phyloP scores from a whole-genome alignment of 2,113 vertebrate species.

The Struthidea cinerea region DNA sequence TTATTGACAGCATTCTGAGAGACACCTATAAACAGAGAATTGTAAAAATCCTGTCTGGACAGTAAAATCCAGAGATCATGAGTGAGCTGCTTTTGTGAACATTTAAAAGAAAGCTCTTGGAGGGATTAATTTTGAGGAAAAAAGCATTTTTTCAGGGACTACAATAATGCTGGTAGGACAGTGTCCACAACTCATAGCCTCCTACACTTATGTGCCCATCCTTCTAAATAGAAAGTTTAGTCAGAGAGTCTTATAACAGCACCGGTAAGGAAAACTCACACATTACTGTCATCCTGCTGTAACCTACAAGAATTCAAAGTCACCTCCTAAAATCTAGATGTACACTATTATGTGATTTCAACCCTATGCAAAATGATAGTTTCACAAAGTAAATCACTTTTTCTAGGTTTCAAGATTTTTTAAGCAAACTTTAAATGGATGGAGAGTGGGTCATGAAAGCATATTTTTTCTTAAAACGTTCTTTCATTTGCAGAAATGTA shows the following conservation, averaged over 20 bases:
- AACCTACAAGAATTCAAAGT: not conserved
- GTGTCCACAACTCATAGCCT: not conserved
- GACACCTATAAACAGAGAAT: not conserved
- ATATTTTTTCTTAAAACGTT: not conserved
- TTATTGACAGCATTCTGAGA: not conserved
- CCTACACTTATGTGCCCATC: not conserved
- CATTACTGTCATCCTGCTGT: not conserved
- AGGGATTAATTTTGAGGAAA: not conserved
- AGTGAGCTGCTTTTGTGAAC: not conserved
- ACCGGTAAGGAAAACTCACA: not conserved
- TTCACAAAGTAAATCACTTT: not conserved
- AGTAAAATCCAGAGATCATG: not conserved
- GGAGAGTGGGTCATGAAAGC: not conserved
- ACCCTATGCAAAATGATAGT: not conserved
- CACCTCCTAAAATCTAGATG: not conserved
- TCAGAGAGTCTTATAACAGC: accelerated
- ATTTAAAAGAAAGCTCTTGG: not conserved
- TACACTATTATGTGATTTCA: not conserved
- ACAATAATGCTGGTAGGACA: not conserved
- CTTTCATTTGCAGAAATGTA: not conserved
- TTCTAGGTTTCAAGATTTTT: not conserved
- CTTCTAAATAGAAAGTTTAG: not conserved
- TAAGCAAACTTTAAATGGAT: not conserved
- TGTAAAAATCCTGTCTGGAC: not conserved
- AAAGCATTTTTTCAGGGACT: not conserved